A percentile compares a stretch with the other conserved stretches of the same genome.
Conservation (phyloP, 2,113 vertebrate species). For the Chaenogobius annularis region DNA sequence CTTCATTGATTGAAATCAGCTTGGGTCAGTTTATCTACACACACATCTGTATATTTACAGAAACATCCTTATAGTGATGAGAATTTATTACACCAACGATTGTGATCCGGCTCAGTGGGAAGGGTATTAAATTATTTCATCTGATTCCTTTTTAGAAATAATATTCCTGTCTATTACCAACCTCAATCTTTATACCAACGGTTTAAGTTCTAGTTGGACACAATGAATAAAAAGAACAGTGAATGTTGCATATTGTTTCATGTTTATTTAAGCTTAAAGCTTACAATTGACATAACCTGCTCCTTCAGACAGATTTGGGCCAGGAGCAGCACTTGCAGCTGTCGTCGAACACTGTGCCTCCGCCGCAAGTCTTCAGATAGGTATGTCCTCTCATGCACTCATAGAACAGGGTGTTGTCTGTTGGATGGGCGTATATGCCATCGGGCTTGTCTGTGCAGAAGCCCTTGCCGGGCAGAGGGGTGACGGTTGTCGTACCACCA, state of each 20-base stretch:
- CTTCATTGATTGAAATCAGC: too few species aligned
- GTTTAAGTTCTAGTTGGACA: background rate
- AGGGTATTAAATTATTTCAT: too few species aligned
- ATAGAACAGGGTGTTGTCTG: slow-evolving; percentile 42
- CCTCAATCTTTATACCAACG: background rate
- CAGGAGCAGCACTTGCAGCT: slow-evolving; percentile 62
- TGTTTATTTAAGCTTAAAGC: background rate
- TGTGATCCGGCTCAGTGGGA: too few species aligned
- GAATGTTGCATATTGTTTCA: background rate
- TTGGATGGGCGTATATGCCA: slow-evolving; percentile 46
- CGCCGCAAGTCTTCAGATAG: slow-evolving; percentile 21
- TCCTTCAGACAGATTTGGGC: slow-evolving; percentile 20
- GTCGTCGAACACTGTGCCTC: slow-evolving; percentile 47
- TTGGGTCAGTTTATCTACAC: too few species aligned
- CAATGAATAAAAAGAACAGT: background rate
- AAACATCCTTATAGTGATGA: too few species aligned
- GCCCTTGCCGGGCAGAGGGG: slow-evolving; percentile 42
- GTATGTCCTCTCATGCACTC: slow-evolving; percentile 44
- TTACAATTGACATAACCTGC: background rate
- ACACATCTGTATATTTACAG: too few species aligned
- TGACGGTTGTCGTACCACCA: slow-evolving; percentile 19
- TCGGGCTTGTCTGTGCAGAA: slow-evolving; percentile 60
- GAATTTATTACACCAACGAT: too few species aligned
- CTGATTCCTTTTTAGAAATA: too few species aligned
- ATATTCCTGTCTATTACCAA: background rate